phyloP scores from a whole-genome alignment of 2,797 vertebrate species.

The Coranthus polyacanthus region DNA sequence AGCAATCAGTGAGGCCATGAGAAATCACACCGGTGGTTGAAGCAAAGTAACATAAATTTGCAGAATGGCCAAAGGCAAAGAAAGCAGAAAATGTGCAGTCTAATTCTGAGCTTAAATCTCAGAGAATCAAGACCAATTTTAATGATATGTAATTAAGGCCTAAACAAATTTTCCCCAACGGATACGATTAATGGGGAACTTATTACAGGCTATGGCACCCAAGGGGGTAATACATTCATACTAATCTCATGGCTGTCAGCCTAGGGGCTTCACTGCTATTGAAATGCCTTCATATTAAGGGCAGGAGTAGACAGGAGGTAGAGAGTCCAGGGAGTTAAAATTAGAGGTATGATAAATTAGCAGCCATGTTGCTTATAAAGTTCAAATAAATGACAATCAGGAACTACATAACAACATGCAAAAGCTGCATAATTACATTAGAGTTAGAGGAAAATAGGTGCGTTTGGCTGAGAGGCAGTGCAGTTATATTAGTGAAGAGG shows the following conservation, averaged over 20 bases:
- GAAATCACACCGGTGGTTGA: conserved; percentile 56
- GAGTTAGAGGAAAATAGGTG: conserved; percentile 9
- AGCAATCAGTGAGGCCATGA: conserved; percentile 50
- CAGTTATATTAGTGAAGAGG: conserved; percentile 26
- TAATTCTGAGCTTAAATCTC: conserved; percentile 82
- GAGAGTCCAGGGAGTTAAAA: conserved; percentile 79
- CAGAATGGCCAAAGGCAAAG: conserved; percentile 68
- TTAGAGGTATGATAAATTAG: conserved; percentile 79
- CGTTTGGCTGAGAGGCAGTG: conserved; percentile 11
- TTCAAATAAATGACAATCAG: conserved; percentile 70
- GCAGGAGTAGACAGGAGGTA: conserved; percentile 79
- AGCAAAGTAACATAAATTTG: conserved; percentile 69
- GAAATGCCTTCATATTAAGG: conserved; percentile 86
- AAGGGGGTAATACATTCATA: conserved; percentile 88
- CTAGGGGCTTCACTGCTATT: conserved; percentile 81
- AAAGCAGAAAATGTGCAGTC: conserved; percentile 68
- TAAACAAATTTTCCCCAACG: conserved; percentile 87
- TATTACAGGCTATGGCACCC: conserved; percentile 87
- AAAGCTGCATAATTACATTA: conserved; percentile 25
- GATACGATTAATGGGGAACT: conserved; percentile 88
- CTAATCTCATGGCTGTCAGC: conserved; percentile 87
- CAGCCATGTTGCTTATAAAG: conserved; percentile 68
- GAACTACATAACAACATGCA: conserved; percentile 53
- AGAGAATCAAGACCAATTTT: conserved; percentile 84
- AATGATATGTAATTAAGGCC: conserved; percentile 88